Conservation (phyloP, 2,888 invertebrate species). For the Ethmia dodecea region DNA sequence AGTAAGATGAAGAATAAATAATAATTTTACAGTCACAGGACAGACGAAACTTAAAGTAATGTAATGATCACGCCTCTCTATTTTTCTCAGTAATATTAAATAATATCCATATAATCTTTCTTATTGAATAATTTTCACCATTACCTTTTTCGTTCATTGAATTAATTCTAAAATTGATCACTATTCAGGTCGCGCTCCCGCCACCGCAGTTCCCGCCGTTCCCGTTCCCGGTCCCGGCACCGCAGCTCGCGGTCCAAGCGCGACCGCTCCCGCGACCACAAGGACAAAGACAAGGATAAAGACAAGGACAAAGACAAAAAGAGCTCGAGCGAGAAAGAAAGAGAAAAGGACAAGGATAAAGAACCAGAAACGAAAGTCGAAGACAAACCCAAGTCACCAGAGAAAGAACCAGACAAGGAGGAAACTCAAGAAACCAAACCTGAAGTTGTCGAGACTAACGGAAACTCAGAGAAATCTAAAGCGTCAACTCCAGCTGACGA, state of each 20-base stretch:
- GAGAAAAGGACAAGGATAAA: constrained; percentile 45
- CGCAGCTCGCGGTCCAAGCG: constrained; percentile 74
- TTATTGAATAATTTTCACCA: too few species aligned
- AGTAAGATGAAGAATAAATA: too few species aligned
- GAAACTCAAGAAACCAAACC: constrained; percentile 40
- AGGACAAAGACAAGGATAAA: constrained; percentile 38
- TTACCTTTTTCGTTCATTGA: too few species aligned
- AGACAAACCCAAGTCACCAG: constrained; percentile 56
- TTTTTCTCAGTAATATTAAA: too few species aligned
- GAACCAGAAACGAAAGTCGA: too few species aligned
- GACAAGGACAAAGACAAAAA: constrained; percentile 31
- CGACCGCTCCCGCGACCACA: constrained; percentile 57
- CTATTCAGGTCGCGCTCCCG: constrained; percentile 75
- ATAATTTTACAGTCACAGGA: too few species aligned
- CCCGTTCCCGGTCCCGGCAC: constrained; percentile 69
- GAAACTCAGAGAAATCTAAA: constrained; percentile 45
- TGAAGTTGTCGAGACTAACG: constrained; percentile 47
- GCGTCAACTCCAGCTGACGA: constrained; percentile 48
- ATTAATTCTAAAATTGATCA: too few species aligned
- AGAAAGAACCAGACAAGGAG: constrained; percentile 38
- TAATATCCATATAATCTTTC: too few species aligned
- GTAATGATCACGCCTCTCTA: too few species aligned
- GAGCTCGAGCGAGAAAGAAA: constrained; percentile 34
- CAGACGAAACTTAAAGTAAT: too few species aligned
- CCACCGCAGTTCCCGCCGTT: constrained; percentile 77